These are phyloP conservation scores for Hypotaenidia okinawae DNA, from an alignment of 2,797 vertebrate species.

Conservation along the genomic window DNA sequence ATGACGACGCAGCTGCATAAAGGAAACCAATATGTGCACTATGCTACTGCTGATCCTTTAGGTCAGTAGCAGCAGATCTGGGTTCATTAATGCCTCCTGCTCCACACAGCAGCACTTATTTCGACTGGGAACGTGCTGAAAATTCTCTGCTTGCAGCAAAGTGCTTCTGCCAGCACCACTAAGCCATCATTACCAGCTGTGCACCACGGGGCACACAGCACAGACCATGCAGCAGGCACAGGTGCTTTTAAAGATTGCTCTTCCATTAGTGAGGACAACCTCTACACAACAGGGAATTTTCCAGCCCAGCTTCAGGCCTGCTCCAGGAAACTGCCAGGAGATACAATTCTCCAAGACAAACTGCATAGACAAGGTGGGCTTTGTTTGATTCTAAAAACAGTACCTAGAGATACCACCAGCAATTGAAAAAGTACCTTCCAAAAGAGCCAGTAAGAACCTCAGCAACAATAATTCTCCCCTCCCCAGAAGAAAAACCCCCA, in stretches of 20 bases:
- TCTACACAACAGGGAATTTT: background rate
- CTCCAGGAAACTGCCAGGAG: background rate
- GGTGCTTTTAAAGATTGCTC: background rate
- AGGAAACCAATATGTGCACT: background rate
- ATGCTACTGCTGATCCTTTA: background rate
- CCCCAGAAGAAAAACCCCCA: background rate
- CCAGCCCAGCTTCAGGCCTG: background rate
- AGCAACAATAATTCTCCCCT: background rate
- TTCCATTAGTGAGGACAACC: background rate
- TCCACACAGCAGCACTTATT: background rate
- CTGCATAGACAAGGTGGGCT: background rate
- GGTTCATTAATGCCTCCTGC: background rate
- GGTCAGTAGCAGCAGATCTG: background rate
- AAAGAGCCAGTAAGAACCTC: background rate
- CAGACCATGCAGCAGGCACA: background rate
- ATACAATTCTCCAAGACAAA: background rate
- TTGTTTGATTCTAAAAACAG: background rate
- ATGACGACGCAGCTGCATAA: fast-evolving
- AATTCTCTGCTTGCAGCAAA: background rate
- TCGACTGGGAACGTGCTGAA: background rate
- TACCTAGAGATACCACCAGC: background rate
- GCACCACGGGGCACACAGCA: background rate
- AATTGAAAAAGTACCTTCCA: background rate
- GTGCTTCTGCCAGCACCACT: background rate
- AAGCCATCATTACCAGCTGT: background rate